Percentiles rank a stretch among this genome's conserved stretches.
These are phyloP conservation scores for Hylaeus volcanicus DNA, from an alignment of 1,140 invertebrate species.

Conservation along the genomic window DNA sequence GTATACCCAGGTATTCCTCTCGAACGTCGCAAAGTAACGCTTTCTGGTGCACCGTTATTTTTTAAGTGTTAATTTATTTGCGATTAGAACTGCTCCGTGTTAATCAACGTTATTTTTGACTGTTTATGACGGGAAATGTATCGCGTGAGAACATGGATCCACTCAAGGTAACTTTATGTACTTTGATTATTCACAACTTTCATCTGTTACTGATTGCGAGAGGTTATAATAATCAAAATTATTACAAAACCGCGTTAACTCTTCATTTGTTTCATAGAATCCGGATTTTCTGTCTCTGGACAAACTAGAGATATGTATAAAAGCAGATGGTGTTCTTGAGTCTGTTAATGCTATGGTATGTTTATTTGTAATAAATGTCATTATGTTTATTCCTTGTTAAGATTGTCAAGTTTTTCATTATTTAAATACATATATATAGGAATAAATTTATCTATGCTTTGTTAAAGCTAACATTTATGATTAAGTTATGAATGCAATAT, in stretches of 20 bases:
- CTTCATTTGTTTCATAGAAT: conserved; percentile 66
- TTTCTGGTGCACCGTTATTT: background rate
- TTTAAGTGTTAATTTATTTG: background rate
- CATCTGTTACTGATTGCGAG: background rate
- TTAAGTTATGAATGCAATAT: background rate
- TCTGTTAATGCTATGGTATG: conserved; percentile 72
- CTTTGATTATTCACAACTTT: background rate
- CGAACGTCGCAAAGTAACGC: background rate
- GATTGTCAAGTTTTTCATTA: background rate
- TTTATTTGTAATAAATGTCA: conserved; percentile 22
- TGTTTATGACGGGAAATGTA: conserved; percentile 51
- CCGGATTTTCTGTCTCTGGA: conserved; percentile 68
- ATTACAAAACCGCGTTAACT: background rate
- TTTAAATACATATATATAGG: background rate
- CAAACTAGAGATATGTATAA: conserved; percentile 63
- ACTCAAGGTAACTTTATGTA: conserved; percentile 45
- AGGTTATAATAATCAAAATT: conserved; percentile 15
- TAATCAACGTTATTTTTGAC: conserved; percentile 34
- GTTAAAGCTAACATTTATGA: background rate
- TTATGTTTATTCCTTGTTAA: background rate
- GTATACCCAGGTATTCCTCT: no score
- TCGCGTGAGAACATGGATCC: conserved; percentile 37
- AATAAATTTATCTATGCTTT: background rate
- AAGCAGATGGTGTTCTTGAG: conserved; percentile 63
- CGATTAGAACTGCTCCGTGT: background rate